phyloP scores from a whole-genome alignment of 2,797 vertebrate species.

The Orientallactaga sibirica region DNA sequence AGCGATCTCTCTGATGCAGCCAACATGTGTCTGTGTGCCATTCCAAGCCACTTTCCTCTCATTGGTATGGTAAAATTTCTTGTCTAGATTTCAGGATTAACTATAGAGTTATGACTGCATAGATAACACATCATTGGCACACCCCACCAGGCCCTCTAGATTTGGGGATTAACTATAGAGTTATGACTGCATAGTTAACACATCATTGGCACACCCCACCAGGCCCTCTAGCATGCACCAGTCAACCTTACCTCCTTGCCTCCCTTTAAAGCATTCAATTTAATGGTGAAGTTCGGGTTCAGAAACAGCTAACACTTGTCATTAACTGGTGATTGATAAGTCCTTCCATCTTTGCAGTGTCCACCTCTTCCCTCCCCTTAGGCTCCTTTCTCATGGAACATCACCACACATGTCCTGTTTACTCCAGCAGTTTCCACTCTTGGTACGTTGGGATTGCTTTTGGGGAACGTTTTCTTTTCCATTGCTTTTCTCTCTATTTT shows the following conservation, averaged over 20 bases:
- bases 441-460: constrained; percentile 17
- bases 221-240: neutral
- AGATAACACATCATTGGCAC: neutral
- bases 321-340: neutral
- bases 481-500: too few species aligned
- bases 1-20: neutral
- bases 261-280: neutral
- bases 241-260: neutral
- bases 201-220: rapidly evolving
- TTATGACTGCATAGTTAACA: neutral
- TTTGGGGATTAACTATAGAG: neutral
- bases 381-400: neutral
- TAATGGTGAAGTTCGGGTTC: neutral
- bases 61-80: neutral
- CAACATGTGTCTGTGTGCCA: neutral
- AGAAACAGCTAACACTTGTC: neutral
- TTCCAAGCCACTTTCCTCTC: neutral
- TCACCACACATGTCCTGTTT: neutral
- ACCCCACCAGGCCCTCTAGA: rapidly evolving
- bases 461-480: neutral
- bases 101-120: neutral
- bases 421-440: neutral
- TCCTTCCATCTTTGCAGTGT: neutral
- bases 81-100: neutral
- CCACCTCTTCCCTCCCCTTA: neutral